Evolutionary conservation across 1,140 invertebrate species (phyloP).

Genomic region (Ruditapes philippinarum): DNA sequence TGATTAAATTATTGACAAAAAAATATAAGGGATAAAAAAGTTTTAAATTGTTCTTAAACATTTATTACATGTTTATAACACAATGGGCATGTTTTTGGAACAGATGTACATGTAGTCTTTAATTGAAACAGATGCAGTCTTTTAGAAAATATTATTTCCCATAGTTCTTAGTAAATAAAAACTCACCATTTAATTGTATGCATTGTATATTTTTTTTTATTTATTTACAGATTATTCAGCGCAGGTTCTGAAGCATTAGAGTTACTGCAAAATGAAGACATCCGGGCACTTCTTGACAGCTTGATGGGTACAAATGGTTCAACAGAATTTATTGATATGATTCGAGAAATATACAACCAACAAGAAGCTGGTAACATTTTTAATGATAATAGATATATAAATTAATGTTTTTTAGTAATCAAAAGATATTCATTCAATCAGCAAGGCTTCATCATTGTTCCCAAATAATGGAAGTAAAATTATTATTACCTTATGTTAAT

Average conservation of each 20-base stretch:
- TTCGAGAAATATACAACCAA: slow-evolving; percentile 2
- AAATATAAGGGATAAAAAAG: too few species aligned
- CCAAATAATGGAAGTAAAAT: too few species aligned
- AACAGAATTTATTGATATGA: not conserved
- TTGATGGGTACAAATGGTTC: not conserved
- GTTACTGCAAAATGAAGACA: not conserved
- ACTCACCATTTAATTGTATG: not conserved
- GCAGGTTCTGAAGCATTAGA: not conserved
- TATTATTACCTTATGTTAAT: too few species aligned
- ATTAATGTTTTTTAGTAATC: too few species aligned
- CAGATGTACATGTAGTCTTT: not conserved
- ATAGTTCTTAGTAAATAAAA: not conserved
- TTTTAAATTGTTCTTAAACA: too few species aligned
- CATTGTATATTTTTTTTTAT: not conserved
- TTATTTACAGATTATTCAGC: slow-evolving; percentile 20
- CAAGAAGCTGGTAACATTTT: slow-evolving; percentile 35
- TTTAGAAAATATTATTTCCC: not conserved
- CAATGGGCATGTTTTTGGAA: too few species aligned
- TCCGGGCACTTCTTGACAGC: not conserved
- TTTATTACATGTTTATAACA: too few species aligned
- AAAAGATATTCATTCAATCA: too few species aligned
- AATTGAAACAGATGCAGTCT: not conserved
- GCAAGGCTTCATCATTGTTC: too few species aligned
- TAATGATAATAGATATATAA: too few species aligned
- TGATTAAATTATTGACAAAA: too few species aligned